Base-by-base conservation (phyloP, 1,140 invertebrate species). In the Drosophila arawakana region DNA sequence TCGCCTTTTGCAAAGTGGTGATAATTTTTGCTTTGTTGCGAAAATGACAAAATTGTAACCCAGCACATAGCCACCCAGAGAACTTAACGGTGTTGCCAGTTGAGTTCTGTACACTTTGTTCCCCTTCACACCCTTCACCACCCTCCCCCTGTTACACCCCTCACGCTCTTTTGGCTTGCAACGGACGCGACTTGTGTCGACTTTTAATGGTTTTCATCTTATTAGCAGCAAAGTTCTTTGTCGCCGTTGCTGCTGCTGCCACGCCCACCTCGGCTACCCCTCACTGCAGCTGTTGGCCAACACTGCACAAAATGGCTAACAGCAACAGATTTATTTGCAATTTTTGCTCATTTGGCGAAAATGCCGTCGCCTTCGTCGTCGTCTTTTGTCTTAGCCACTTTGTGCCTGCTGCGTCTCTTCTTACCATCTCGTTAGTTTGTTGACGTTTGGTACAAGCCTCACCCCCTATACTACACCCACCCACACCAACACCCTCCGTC, bases 271-370 rank as follows among this genome's bases (percentile, higher is more conserved):
- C 59, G 54, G 52, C 75, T 50, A 63, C 66, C 46, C 61, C 39
- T 37, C 69, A 67, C 34, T 70, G 30, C 54, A 11, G n/a, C 18
- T 59, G 46, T n/a, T 59, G 25, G 21, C 11, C 50, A 49, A 61
- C 65, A 50, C 35, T 67, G 73, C 59, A 58, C 58, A 84, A 84
- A 77, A 76, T 84, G 75, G 84, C 86, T 63, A 85, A 81, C 78
- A 82, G 84, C 78, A 76, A 76, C 89, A 91, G 89, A 91, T 91
- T 91, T 91, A 91, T 91, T 91, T 91, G 89, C 81, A 84, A 89
- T 85, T 89, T 82, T 89, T 86, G 82, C 70, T 81, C 81, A 89
- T 80, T 80, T 81, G 72, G 70, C 70, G 60, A 47, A 82, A 82
- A 73, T 70, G 66, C 68, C 75, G 43, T 34, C 25, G 44, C 4